Evolutionary conservation across 1,140 invertebrate species (phyloP).

Genomic region (Trichonephila clavata): DNA sequence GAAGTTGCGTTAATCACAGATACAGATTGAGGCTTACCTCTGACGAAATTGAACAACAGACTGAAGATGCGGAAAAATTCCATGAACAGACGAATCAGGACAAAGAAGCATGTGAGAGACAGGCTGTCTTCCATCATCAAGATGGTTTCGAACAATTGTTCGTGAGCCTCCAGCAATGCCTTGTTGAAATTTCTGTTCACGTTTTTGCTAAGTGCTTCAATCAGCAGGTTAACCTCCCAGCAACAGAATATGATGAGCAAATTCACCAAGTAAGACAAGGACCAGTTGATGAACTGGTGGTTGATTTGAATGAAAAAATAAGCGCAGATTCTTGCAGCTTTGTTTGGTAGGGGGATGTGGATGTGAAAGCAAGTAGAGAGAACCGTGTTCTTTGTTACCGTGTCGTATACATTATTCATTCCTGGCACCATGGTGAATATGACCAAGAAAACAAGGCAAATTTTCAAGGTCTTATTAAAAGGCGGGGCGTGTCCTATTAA

Average conservation of each 20-base stretch:
- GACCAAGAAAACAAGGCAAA: not conserved
- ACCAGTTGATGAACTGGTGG: conserved; percentile 58
- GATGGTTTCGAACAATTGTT: conserved; percentile 14
- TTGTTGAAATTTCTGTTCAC: not conserved
- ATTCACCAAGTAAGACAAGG: conserved; percentile 7
- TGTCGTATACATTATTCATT: conserved; percentile 2
- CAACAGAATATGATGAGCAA: conserved; percentile 12
- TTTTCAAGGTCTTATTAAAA: not conserved
- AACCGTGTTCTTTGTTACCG: not conserved
- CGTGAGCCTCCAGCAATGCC: not conserved
- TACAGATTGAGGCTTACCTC: conserved; percentile 45
- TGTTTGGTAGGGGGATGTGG: conserved; percentile 1
- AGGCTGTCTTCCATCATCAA: conserved; percentile 14
- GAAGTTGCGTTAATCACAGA: conserved; percentile 41
- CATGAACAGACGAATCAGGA: conserved; percentile 49
- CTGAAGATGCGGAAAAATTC: conserved; percentile 65
- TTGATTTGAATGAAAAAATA: conserved; percentile 41
- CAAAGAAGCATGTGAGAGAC: conserved; percentile 17
- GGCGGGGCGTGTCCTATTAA: not conserved
- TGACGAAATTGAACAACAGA: conserved; percentile 48
- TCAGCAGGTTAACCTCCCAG: not conserved
- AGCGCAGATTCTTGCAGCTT: not conserved
- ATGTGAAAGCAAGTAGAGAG: conserved; percentile 33
- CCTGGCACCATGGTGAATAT: not conserved
- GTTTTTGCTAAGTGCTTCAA: not conserved